Base-by-base conservation (phyloP, 2,113 vertebrate genomes). In the Hypomesus transpacificus region DNA sequence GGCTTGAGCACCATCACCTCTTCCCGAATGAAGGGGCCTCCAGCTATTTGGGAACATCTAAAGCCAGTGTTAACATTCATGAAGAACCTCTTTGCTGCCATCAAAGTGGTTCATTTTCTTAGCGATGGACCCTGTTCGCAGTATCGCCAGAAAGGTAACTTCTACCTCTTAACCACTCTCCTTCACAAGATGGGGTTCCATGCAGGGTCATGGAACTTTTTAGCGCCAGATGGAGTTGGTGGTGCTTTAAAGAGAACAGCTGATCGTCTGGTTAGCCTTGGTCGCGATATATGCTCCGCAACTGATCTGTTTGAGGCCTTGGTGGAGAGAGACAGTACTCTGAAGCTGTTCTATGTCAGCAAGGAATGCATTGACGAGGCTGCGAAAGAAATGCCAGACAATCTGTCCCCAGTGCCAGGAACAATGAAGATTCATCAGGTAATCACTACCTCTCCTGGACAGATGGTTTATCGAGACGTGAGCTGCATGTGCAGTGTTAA, bases 181-280 rank as follows among this genome's bases (percentile, higher is more conserved):
- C n/a, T 71, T 22, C 46, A 28, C n/a, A 73, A 51, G 59, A 57
- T 24, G 5, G 71, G 71, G 9, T 73, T 78, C 65, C 21, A 46
- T 20, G 28, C n/a, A 18, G 69, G 68, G 21, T 63, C 75, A 17
- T 73, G 75, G 70, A 77, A 72, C n/a, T 68, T 58, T n/a, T 68
- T 68, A 26, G 72, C 68, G 52, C 76, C 60, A 21, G 68, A 71
- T 68, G 71, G 71, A 17, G 60, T 78, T 18, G 77, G 73, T 28
- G 77, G 63, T 20, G 31, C 53, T 21, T n/a, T 79, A n/a, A 75
- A 71, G 68, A 79, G 73, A 52, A 4, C 5, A 24, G 73, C 77
- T 5, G 77, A 72, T 54, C 59, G 24, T 18, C 64, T 68, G 54
- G 68, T 75, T 14, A 70, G 68, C 59, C 46, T 57, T 54, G 67